phyloP scores from a whole-genome alignment of 2,797 vertebrate genomes.

The Aratinga solstitialis region DNA sequence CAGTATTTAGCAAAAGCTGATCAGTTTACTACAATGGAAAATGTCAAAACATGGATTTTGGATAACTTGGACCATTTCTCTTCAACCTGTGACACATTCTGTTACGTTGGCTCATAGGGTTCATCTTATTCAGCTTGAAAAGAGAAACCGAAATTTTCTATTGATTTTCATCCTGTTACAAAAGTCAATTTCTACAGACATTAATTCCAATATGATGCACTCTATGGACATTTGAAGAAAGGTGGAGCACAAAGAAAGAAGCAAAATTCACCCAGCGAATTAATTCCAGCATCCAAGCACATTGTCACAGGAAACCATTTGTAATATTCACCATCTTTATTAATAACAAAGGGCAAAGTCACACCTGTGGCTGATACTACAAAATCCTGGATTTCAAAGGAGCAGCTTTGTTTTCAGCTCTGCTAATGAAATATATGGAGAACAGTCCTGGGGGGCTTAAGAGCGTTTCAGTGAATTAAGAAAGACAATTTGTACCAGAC shows the following conservation, averaged over 20 bases:
- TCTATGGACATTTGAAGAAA: neutral
- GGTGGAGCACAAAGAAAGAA: neutral
- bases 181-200: constrained; percentile 13
- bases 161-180: neutral
- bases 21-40: neutral
- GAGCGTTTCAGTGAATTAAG: constrained; percentile 32
- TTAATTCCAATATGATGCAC: neutral
- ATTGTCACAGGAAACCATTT: neutral
- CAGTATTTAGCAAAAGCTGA: neutral
- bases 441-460: neutral
- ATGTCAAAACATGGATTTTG: constrained; percentile 13
- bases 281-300: neutral
- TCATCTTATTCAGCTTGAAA: neutral
- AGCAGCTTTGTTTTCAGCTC: constrained; percentile 28
- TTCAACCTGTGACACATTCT: neutral
- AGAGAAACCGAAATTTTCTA: constrained; percentile 14
- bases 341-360: neutral
- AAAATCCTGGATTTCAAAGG: neutral
- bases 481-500: constrained; percentile 27
- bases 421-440: neutral
- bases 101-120: neutral
- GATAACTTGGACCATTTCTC: constrained; percentile 13
- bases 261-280: neutral
- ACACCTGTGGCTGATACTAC: neutral
- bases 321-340: neutral